phyloP scores from a whole-genome alignment of 1,140 invertebrate species.

The Oreohelix idahoensis region DNA sequence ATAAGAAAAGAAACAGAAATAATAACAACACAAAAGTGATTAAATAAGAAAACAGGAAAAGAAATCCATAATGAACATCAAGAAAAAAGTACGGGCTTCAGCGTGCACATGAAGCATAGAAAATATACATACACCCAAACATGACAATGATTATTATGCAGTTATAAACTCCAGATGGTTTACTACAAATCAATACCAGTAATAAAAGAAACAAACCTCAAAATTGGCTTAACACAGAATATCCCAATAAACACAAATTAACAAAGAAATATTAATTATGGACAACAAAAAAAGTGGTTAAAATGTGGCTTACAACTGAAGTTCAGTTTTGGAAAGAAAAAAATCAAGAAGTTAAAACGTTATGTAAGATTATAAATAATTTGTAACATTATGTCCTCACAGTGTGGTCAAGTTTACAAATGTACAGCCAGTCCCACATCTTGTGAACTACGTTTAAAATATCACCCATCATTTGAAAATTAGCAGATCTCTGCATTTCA shows the following conservation, averaged over 20 bases:
- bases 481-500: too few relatives aligned
- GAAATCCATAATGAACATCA: slow-evolving; percentile 18
- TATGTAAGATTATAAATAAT: slow-evolving; percentile 23
- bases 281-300: neutral
- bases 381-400: slow-evolving; percentile 32
- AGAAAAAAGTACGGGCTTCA: slow-evolving; percentile 9
- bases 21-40: neutral
- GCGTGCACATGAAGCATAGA: slow-evolving; percentile 30
- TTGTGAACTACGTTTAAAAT: too few relatives aligned
- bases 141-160: slow-evolving; percentile 38
- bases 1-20: neutral
- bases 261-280: slow-evolving; percentile 7
- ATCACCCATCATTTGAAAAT: too few relatives aligned
- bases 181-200: neutral
- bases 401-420: slow-evolving; percentile 17
- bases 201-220: neutral
- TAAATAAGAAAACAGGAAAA: neutral
- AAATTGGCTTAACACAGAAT: neutral
- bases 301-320: neutral
- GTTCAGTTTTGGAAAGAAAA: neutral
- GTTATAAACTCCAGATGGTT: neutral
- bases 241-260: neutral
- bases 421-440: neutral
- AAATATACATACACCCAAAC: slow-evolving; percentile 20
- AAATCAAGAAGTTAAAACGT: slow-evolving; percentile 5